Conservation (phyloP, 1,140 invertebrate species). For the Triops longicaudatus region DNA sequence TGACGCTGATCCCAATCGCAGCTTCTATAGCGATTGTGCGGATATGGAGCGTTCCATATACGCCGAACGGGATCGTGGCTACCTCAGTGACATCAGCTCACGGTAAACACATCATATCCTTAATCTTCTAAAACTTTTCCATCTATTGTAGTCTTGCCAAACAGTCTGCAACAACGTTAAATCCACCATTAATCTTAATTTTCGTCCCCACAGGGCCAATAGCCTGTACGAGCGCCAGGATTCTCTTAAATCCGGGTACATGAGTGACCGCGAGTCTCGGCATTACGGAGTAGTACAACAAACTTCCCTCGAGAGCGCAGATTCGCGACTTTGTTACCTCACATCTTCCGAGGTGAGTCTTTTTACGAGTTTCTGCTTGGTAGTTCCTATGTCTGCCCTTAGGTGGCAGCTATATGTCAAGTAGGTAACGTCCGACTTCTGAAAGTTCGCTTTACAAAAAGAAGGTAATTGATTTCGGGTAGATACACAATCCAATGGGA, state of each 20-base stretch:
- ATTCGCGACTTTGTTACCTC: conserved; percentile 83
- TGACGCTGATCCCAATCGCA: conserved; percentile 8
- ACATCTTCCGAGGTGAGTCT: conserved; percentile 87
- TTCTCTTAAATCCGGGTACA: conserved; percentile 76
- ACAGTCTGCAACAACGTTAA: not conserved
- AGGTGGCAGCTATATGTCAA: not conserved
- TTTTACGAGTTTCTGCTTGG: not conserved
- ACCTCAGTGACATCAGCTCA: conserved; percentile 75
- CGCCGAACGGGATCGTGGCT: conserved; percentile 58
- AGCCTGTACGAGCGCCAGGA: conserved; percentile 80
- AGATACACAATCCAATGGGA: not conserved
- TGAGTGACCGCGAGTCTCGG: conserved; percentile 75
- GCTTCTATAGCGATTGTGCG: conserved; percentile 23
- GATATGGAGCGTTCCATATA: conserved; percentile 27
- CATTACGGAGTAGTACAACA: conserved; percentile 70
- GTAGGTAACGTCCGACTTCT: too few species aligned
- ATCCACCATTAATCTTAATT: not conserved
- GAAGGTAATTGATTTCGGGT: not conserved
- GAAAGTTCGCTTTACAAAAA: not conserved
- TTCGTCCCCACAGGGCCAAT: conserved; percentile 46
- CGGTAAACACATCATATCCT: conserved; percentile 44
- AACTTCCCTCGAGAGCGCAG: conserved; percentile 83
- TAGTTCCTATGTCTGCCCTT: not conserved
- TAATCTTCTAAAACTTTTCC: not conserved
- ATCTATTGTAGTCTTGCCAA: not conserved